A percentile compares a stretch with the other conserved stretches of the same genome.
Evolutionary conservation across 2,113 vertebrate genomes (phyloP).

Genomic region (Orthochromis indermauri): DNA sequence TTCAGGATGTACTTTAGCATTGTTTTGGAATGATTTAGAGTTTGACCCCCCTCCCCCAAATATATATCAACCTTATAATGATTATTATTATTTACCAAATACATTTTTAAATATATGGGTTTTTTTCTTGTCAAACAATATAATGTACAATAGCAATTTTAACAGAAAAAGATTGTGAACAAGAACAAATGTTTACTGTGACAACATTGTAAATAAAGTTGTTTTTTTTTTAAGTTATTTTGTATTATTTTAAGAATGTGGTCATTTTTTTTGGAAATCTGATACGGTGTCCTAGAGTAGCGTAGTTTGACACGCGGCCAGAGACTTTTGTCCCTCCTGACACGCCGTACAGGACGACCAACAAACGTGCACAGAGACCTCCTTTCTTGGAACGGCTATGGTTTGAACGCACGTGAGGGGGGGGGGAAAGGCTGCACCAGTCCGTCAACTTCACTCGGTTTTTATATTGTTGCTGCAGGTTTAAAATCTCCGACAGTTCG

Average conservation of each 20-base stretch:
- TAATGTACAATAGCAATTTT: not conserved
- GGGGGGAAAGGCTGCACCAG: fast-evolving
- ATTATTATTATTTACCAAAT: not conserved
- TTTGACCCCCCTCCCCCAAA: not conserved
- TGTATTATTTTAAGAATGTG: not conserved
- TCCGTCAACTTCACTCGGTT: not conserved
- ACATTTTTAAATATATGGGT: not conserved
- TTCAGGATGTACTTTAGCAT: not conserved
- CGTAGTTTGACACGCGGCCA: not conserved
- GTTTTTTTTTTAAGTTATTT: fast-evolving
- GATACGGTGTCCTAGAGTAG: not conserved
- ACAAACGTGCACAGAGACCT: not conserved
- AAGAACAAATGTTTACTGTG: not conserved
- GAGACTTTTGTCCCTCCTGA: conserved; percentile 4
- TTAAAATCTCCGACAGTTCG: fast-evolving
- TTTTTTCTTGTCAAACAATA: not conserved
- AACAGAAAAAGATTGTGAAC: not conserved
- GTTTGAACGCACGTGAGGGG: not conserved
- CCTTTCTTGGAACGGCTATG: not conserved
- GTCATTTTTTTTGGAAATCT: not conserved
- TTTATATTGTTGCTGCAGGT: not conserved
- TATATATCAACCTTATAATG: not conserved
- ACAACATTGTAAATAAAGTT: not conserved
- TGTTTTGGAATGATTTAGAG: not conserved
- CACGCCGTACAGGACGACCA: not conserved